Evolutionary conservation across 2,888 invertebrate species (phyloP).

Genomic region (Leucania comma): DNA sequence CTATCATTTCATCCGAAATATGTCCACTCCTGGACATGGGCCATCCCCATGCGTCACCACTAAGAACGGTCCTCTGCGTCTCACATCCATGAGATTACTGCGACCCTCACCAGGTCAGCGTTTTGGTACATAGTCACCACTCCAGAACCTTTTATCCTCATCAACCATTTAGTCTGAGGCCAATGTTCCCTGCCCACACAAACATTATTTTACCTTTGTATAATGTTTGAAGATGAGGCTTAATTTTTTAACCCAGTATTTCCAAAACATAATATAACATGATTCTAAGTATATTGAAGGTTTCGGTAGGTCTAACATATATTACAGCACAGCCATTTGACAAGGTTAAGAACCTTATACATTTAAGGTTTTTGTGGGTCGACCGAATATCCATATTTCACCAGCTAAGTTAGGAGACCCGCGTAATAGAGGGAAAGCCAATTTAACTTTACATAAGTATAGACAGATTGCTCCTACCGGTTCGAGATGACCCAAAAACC

Average conservation of each 20-base stretch:
- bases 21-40: too few species aligned
- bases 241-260: neutral
- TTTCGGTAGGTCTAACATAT: neutral
- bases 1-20: too few species aligned
- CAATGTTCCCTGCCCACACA: too few species aligned
- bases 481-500: slow-evolving; percentile 44
- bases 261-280: neutral
- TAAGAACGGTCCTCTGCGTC: too few species aligned
- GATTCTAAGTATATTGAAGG: neutral
- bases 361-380: neutral
- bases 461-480: slow-evolving; percentile 9
- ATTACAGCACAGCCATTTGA: neutral
- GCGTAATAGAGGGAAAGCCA: neutral
- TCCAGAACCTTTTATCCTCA: too few species aligned
- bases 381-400: neutral
- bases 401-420: neutral
- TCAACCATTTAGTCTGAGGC: too few species aligned
- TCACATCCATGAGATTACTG: too few species aligned
- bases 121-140: too few species aligned
- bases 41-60: too few species aligned
- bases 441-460: slow-evolving; percentile 19
- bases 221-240: neutral
- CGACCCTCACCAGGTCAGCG: too few species aligned
- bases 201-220: too few species aligned
- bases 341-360: neutral